Base-by-base conservation (phyloP, 1,140 invertebrate species). In the Copidosoma floridanum region DNA sequence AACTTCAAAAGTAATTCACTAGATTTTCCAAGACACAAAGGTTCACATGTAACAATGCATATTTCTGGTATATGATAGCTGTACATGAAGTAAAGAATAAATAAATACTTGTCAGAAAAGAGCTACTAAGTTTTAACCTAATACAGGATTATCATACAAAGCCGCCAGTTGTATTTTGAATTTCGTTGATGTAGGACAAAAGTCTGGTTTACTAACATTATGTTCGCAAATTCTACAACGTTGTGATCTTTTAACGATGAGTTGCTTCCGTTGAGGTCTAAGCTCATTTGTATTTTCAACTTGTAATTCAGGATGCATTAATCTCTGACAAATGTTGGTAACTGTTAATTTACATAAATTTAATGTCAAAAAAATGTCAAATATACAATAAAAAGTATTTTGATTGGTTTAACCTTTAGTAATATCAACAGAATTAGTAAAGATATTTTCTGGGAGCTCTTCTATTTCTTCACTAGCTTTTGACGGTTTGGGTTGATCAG, bases 121-220 rank as follows among this genome's bases (percentile, higher is more conserved):
- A 8, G 51, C 23, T 44, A 41, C 29, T 59, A 23, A 16, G 10
- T 14, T 41, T 11, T 5, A 5, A 21, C 10, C 40, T 3, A 43
- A 43, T 38, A 56, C n/a, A 32, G 10, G 29, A 37, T 44, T 58
- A 61, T 84, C 86, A 86, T 82, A 91, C 88, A 86, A 89, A 32
- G 95, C 95, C 68, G 94, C 89, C 26, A 95, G 80, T 76, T 97
- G 94, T 65, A 98, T 98, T 82, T 97, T 97, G 79, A 98, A 99
- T 82, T 97, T 97, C 61, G 95, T 93, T 1, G 93, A 97, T 26
- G 88, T 88, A 0, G 94, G 90, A 80, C 94, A 96, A 78, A 91
- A 94, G 78, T 98, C 95, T 2, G 94, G 94, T 79, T 98, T 98
- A 72, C 91, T 93, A 61, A 98, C 86, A 82, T 97, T 97, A 77